These are phyloP conservation scores for Sardina pilchardus DNA, from an alignment of 2,113 vertebrate genomes.

Conservation along the genomic window DNA sequence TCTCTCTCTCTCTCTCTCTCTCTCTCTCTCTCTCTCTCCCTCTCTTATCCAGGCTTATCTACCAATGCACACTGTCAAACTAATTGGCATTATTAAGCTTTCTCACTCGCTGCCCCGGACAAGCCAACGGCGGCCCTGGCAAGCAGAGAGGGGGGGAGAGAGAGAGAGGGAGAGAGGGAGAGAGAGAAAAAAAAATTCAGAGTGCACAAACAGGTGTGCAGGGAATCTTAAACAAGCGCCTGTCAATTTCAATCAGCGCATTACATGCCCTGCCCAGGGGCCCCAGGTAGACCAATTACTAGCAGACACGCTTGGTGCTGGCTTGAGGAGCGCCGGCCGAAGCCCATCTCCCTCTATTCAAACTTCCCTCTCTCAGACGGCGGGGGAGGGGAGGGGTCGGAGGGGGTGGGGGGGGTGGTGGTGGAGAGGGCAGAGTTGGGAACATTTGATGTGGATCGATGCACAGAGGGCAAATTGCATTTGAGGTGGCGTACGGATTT, in stretches of 20 bases:
- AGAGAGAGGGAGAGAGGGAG: neutral
- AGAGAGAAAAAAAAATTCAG: slow-evolving; percentile 22
- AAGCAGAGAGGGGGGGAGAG: neutral
- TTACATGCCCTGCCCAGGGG: slow-evolving; percentile 58
- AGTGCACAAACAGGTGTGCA: slow-evolving; percentile 30
- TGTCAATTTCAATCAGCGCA: slow-evolving; percentile 70
- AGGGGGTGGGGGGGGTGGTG: too few relatives aligned
- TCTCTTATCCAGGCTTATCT: slow-evolving; percentile 60
- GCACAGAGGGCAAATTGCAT: slow-evolving; percentile 54
- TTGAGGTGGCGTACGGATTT: neutral
- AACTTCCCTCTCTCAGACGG: neutral
- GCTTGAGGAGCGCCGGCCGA: slow-evolving; percentile 20
- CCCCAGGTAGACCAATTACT: slow-evolving; percentile 72
- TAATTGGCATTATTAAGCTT: slow-evolving; percentile 71
- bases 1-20: slow-evolving; percentile 45
- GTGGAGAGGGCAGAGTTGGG: slow-evolving; percentile 30
- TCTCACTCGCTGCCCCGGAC: slow-evolving; percentile 48
- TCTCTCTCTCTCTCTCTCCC: slow-evolving; percentile 48
- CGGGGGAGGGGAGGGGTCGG: neutral
- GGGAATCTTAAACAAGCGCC: slow-evolving; percentile 66
- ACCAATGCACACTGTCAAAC: slow-evolving; percentile 62
- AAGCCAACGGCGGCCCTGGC: slow-evolving; percentile 26
- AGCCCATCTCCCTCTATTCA: slow-evolving; percentile 43
- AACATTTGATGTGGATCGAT: slow-evolving; percentile 59
- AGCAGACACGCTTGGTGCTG: slow-evolving; percentile 51